Evolutionary conservation across 2,113 vertebrate species (phyloP), one percentile per base, ranked within the genome.

Genomic region (Prunella himalayana): DNA sequence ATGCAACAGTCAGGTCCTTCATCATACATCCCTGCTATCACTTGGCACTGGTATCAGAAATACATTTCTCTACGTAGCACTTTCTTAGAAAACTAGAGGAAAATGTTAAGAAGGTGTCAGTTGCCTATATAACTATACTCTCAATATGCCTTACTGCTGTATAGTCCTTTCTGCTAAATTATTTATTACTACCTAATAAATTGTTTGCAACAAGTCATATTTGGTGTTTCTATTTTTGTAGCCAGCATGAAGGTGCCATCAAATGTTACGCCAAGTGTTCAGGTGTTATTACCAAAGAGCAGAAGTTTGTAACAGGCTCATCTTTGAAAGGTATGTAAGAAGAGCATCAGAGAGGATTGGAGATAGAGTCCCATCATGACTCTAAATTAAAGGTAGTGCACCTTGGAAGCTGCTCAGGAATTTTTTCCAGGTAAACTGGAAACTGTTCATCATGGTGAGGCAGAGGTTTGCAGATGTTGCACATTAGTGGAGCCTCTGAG

Each of bases 141-240:
- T 92, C 77, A 57, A 72, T 83, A 92, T 90, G 86, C 91, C 92
- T 95, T 93, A 94, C 19, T 84, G 75, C 79, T 92, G 42, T 95
- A 50, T 65, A 86, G 79, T 82, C 68, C 56, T 94, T 93, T 94
- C 88, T 84, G 82, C 71, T 83, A 76, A 71, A 53, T 75, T 96
- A 96, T 92, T 97, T 96, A 95, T 96, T 93, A 30, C 37, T 72
- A 35, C 41, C 39, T 82, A 96, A 97, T 97, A 96, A 97, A 96
- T 65, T 22, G 71, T 90, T 95, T 90, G 80, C 76, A 87, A 80
- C 33, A 79, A 83, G 37, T 80, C 28, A 16, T 3, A 30, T 56
- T 77, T 77, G n/a, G 33, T 90, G 68, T 37, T 92, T 82, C 76
- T 61, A 25, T 88, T 93, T 65, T 15, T 77, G 45, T 68, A 60